These are phyloP conservation scores for Pardalotus punctatus DNA, from an alignment of 2,113 vertebrate genomes.

Conservation along the genomic window DNA sequence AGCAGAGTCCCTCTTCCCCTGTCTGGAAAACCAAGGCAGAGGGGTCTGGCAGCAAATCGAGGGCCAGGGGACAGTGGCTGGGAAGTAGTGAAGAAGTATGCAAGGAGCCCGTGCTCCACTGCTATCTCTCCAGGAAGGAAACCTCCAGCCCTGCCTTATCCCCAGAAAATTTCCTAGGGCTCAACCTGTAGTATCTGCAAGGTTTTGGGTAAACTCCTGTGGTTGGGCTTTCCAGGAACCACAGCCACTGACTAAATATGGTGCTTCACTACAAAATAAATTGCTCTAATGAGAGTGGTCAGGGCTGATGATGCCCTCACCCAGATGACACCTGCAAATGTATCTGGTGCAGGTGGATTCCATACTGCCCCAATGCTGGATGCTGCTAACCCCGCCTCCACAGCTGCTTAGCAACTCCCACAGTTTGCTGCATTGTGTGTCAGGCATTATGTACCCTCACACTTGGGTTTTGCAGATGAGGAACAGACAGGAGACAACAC, in stretches of 20 bases:
- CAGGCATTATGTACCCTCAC: background rate
- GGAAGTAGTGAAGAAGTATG: background rate
- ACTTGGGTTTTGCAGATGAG: background rate
- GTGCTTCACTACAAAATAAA: background rate
- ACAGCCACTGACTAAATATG: rapidly evolving
- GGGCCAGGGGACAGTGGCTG: rapidly evolving
- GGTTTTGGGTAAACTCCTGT: background rate
- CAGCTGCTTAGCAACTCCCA: background rate
- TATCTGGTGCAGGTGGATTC: background rate
- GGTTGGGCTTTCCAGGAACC: background rate
- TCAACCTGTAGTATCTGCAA: background rate
- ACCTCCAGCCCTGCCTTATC: background rate
- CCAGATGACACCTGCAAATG: background rate
- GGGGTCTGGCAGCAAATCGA: background rate
- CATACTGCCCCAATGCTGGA: rapidly evolving
- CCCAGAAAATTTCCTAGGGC: background rate
- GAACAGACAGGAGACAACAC: background rate
- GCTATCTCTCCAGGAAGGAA: background rate
- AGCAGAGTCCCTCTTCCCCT: background rate
- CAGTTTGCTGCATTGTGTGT: background rate
- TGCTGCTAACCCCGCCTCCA: background rate
- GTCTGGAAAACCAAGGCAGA: background rate
- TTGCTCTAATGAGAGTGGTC: background rate
- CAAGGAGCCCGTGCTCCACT: background rate
- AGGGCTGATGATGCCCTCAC: rapidly evolving